A percentile compares a stretch with the other conserved stretches of the same genome.
phyloP scores from a whole-genome alignment of 2,888 invertebrate genomes.

The Limnephilus marmoratus region DNA sequence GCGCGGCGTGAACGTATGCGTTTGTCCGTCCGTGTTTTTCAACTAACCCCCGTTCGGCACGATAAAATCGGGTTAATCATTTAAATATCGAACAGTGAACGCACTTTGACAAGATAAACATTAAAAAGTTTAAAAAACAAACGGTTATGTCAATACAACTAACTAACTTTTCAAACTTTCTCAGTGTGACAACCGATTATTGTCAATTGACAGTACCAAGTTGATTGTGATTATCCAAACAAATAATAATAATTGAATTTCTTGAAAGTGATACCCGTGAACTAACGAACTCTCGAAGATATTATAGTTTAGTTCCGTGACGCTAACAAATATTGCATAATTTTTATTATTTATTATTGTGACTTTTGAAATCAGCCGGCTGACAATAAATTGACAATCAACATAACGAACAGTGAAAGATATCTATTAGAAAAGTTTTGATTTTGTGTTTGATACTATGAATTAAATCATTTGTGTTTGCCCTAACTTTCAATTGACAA shows the following conservation, averaged over 20 bases:
- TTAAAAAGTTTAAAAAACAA: neutral
- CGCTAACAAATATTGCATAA: neutral
- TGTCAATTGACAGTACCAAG: neutral
- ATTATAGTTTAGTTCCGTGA: neutral
- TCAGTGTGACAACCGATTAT: neutral
- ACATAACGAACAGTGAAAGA: neutral
- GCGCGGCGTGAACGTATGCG: slow-evolving; percentile 56
- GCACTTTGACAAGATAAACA: neutral
- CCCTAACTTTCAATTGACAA: neutral
- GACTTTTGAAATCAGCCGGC: neutral
- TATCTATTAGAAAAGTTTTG: neutral
- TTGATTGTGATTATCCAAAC: neutral
- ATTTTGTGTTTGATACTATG: neutral
- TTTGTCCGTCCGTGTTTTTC: slow-evolving; percentile 42
- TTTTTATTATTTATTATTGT: neutral
- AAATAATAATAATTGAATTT: too few species aligned
- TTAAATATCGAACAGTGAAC: slow-evolving; percentile 14
- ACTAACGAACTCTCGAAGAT: neutral
- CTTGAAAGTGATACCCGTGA: neutral
- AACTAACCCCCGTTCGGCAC: slow-evolving; percentile 23
- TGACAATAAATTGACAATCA: neutral
- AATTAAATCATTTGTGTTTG: neutral
- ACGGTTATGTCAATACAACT: slow-evolving; percentile 16
- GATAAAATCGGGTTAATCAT: slow-evolving; percentile 38
- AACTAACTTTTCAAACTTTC: neutral